Evolutionary conservation across 1,140 invertebrate species (phyloP).

Genomic region (Leptopilina clavipes): DNA sequence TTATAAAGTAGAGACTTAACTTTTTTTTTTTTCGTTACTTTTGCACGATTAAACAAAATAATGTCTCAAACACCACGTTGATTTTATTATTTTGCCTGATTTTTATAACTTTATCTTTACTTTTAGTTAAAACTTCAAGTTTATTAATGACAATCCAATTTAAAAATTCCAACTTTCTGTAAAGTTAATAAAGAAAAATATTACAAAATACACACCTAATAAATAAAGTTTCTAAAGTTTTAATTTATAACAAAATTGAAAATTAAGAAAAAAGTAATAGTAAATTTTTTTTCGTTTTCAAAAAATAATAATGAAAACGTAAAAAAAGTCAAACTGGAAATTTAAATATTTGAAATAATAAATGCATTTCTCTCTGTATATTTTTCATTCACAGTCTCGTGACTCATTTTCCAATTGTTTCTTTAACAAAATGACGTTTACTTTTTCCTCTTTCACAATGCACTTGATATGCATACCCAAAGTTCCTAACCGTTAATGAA

Average conservation of each 20-base stretch:
- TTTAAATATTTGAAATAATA: too few relatives aligned
- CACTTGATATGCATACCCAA: slow-evolving; percentile 1
- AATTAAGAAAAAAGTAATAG: too few relatives aligned
- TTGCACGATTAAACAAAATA: slow-evolving; percentile 4
- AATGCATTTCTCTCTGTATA: too few relatives aligned
- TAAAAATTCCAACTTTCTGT: background rate
- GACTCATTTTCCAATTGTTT: background rate
- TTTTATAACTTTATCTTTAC: background rate
- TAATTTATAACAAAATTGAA: too few relatives aligned
- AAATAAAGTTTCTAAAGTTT: too few relatives aligned
- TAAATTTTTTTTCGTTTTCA: too few relatives aligned
- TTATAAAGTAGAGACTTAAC: slow-evolving; percentile 20
- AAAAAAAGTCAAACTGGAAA: too few relatives aligned
- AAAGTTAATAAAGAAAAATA: too few relatives aligned
- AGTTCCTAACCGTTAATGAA: slow-evolving; percentile 1
- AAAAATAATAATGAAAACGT: too few relatives aligned
- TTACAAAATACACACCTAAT: too few relatives aligned
- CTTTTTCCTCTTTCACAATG: background rate
- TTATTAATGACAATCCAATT: background rate
- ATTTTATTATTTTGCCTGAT: background rate
- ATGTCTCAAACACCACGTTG: slow-evolving; percentile 9
- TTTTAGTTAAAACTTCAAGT: background rate
- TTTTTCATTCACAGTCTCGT: too few relatives aligned
- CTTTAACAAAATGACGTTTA: background rate
- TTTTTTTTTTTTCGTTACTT: background rate